Percentiles rank a stretch among this genome's conserved stretches.
phyloP scores from a whole-genome alignment of 2,797 vertebrate genomes.

The Scarus forsteni region DNA sequence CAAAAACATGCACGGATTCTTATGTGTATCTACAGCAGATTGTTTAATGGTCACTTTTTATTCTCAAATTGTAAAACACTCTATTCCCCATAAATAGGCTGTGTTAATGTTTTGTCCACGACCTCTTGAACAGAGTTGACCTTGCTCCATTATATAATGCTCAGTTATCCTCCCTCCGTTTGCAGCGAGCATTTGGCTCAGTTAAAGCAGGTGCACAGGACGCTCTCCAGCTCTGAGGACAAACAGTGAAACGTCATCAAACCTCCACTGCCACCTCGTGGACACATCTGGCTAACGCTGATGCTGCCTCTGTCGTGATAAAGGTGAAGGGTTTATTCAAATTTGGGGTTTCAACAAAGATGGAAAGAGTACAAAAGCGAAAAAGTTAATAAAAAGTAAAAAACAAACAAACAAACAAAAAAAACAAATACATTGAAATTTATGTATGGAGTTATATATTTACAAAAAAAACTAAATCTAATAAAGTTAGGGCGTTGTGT shows the following conservation, averaged over 20 bases:
- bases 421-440: too few species aligned
- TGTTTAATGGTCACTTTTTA: not conserved
- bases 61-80: not conserved
- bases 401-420: too few species aligned
- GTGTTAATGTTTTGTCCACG: not conserved
- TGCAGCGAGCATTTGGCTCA: constrained; percentile 23
- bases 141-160: constrained; percentile 42
- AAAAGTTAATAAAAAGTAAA: too few species aligned
- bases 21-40: not conserved
- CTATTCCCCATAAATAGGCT: not conserved
- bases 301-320: too few species aligned
- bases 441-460: too few species aligned
- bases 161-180: constrained; percentile 18
- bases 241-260: constrained; percentile 1
- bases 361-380: too few species aligned
- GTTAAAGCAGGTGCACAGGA: constrained; percentile 43
- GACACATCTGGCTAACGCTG: not conserved
- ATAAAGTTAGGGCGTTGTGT: too few species aligned
- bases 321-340: too few species aligned
- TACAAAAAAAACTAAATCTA: too few species aligned
- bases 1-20: not conserved
- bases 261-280: constrained; percentile 68
- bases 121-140: constrained; percentile 26
- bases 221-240: not conserved
- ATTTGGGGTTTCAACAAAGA: too few species aligned